phyloP scores from a whole-genome alignment of 2,888 invertebrate genomes.

The Odontomyia ornata region DNA sequence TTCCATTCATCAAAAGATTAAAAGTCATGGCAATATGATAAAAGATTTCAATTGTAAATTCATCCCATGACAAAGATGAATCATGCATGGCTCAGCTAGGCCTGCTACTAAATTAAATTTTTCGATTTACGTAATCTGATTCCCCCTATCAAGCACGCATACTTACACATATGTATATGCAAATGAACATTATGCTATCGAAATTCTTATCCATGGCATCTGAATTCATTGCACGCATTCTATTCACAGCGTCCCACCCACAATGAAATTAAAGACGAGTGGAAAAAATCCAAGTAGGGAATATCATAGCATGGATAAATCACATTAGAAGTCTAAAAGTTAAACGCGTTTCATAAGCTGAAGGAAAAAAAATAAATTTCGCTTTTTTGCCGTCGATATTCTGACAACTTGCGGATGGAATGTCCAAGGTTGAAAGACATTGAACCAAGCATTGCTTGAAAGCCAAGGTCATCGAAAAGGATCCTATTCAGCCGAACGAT shows the following conservation, averaged over 20 bases:
- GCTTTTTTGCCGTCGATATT: constrained; percentile 7
- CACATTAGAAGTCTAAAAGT: constrained; percentile 26
- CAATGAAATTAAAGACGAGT: constrained; percentile 11
- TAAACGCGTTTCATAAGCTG: constrained; percentile 33
- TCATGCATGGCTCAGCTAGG: not conserved
- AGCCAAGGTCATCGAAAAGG: constrained; percentile 39
- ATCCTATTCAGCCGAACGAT: not conserved
- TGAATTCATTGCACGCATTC: constrained; percentile 41
- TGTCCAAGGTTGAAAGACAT: constrained; percentile 36
- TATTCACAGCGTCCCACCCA: constrained; percentile 31
- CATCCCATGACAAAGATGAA: constrained; percentile 31
- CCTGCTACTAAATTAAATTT: constrained; percentile 38
- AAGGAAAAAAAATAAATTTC: constrained; percentile 7
- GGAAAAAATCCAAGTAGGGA: not conserved
- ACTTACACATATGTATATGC: constrained; percentile 31
- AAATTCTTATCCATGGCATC: constrained; percentile 31
- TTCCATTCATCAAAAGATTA: not conserved
- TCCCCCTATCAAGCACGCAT: constrained; percentile 20
- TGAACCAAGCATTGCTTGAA: not conserved
- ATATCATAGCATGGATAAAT: constrained; percentile 30
- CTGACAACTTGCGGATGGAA: constrained; percentile 24
- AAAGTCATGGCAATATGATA: not conserved
- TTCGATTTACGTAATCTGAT: constrained; percentile 38
- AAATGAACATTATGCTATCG: constrained; percentile 36
- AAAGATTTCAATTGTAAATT: not conserved